Evolutionary conservation across 2,888 invertebrate species (phyloP).

Genomic region (Himalopsyche kuldschensis): DNA sequence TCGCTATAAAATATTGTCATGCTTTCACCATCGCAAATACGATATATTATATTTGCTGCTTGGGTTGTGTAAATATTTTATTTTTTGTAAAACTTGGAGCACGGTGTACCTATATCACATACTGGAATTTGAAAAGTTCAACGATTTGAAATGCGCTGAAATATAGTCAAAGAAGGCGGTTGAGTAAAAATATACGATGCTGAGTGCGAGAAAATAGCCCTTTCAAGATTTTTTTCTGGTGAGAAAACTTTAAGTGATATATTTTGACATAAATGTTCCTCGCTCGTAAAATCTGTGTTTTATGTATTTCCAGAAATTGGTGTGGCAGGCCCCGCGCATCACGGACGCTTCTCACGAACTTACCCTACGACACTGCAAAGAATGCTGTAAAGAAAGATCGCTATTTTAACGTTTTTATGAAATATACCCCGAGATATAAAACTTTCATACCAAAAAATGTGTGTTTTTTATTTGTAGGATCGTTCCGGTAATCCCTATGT

Average conservation of each 20-base stretch:
- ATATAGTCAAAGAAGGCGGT: background rate
- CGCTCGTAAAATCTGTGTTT: constrained; percentile 24
- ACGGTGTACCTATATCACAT: background rate
- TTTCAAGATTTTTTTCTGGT: background rate
- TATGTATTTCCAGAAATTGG: constrained; percentile 20
- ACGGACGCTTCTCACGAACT: background rate
- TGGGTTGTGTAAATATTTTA: no score
- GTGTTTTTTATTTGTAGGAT: background rate
- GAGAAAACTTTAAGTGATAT: constrained; percentile 20
- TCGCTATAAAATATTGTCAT: no score
- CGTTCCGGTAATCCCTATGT: background rate
- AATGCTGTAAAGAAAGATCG: background rate
- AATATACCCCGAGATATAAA: background rate
- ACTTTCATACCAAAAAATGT: background rate
- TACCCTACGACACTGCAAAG: background rate
- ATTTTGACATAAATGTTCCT: constrained; percentile 10
- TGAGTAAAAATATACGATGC: background rate
- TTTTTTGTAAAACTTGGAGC: no score
- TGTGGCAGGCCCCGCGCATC: background rate
- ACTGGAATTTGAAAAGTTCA: background rate
- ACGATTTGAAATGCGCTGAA: constrained; percentile 10
- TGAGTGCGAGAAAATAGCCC: background rate
- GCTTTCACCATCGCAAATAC: no score
- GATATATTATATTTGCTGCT: no score
- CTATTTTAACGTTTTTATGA: background rate